Percentiles rank a stretch among this genome's conserved stretches.
phyloP scores from a whole-genome alignment of 2,888 invertebrate genomes.

The Hyles lineata region DNA sequence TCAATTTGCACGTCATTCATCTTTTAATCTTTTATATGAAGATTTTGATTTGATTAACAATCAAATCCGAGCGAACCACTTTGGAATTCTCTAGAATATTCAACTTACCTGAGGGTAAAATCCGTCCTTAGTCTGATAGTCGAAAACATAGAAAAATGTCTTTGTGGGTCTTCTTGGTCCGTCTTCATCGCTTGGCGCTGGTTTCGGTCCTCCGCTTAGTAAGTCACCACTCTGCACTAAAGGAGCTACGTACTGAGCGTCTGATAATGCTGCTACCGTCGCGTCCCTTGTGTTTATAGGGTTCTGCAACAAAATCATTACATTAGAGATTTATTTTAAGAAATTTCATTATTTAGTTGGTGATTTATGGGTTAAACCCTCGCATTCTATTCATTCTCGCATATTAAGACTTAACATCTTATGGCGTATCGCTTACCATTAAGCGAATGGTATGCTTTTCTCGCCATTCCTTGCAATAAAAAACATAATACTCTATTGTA shows the following conservation, averaged over 20 bases:
- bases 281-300: constrained; percentile 95
- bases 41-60: no score
- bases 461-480: no score
- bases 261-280: constrained; percentile 95
- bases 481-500: no score
- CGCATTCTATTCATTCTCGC: no score
- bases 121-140: constrained; percentile 95
- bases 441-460: no score
- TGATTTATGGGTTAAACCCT: no score
- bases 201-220: constrained; percentile 88
- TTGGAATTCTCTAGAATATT: no score
- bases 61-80: no score
- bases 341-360: background rate
- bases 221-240: constrained; percentile 93
- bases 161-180: constrained; percentile 87
- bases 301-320: constrained; percentile 84
- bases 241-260: constrained; percentile 97
- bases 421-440: no score
- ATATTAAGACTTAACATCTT: no score
- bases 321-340: background rate
- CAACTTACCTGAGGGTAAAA: constrained; percentile 92
- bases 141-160: constrained; percentile 95
- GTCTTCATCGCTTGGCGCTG: constrained; percentile 81
- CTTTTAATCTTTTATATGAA: no score
- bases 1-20: no score